Conservation (phyloP, 1,140 invertebrate species). For the Nasonia vitripennis region DNA sequence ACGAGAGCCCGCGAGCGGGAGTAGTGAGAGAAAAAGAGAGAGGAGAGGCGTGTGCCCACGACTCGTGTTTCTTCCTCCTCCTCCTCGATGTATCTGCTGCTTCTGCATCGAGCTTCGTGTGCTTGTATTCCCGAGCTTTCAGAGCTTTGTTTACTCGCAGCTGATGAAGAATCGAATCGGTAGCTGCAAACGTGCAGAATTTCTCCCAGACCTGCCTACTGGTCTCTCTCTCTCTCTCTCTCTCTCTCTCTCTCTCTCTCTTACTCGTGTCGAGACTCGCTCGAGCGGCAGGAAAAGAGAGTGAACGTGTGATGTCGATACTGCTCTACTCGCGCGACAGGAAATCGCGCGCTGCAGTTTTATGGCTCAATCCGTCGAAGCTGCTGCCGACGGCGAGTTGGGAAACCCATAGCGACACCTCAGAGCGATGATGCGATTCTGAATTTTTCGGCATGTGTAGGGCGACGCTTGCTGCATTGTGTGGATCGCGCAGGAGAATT, state of each 20-base stretch:
- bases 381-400: neutral
- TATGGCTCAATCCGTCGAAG: conserved; percentile 45
- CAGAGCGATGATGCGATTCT: neutral
- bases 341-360: conserved; percentile 35
- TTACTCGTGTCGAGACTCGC: neutral
- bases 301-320: neutral
- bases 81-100: conserved; percentile 52
- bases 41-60: conserved; percentile 71
- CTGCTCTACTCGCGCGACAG: conserved; percentile 21
- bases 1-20: neutral
- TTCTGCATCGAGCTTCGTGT: neutral
- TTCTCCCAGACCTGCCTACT: conserved; percentile 31
- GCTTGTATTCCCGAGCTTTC: neutral
- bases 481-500: too few relatives aligned
- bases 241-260: too few relatives aligned
- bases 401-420: neutral
- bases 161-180: too few relatives aligned
- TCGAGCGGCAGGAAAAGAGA: neutral
- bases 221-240: too few relatives aligned
- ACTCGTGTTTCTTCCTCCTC: conserved; percentile 65
- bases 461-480: too few relatives aligned
- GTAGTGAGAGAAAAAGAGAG: conserved; percentile 55
- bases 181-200: neutral
- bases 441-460: too few relatives aligned
- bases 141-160: neutral